Evolutionary conservation across 2,888 invertebrate genomes (phyloP).

Genomic region (Drosophila leonis): DNA sequence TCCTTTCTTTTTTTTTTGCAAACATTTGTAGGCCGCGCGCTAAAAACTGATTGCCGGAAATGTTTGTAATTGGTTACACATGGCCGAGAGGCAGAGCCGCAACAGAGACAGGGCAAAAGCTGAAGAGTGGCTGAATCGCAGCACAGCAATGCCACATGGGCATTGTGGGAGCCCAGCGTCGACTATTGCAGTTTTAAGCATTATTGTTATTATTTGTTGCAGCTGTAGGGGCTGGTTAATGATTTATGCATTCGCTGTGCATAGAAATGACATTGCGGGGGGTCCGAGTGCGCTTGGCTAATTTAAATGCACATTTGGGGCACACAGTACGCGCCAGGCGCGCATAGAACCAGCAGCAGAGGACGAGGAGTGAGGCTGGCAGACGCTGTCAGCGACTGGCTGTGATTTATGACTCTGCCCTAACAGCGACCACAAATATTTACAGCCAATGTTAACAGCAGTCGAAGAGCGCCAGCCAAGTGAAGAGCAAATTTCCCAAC

Average conservation of each 20-base stretch:
- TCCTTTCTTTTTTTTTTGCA: constrained; percentile 1
- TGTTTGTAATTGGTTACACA: constrained; percentile 68
- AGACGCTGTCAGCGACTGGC: constrained; percentile 54
- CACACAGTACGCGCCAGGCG: constrained; percentile 28
- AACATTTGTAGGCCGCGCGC: constrained; percentile 41
- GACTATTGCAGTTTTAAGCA: constrained; percentile 70
- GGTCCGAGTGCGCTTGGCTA: constrained; percentile 46
- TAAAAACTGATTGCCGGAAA: constrained; percentile 78
- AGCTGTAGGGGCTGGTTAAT: constrained; percentile 66
- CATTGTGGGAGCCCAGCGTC: constrained; percentile 63
- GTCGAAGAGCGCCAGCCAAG: constrained; percentile 12
- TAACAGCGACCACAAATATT: neutral
- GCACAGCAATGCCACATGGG: constrained; percentile 58
- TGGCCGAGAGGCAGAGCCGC: constrained; percentile 27
- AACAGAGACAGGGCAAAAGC: neutral
- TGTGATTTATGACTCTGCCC: constrained; percentile 59
- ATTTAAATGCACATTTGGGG: constrained; percentile 79
- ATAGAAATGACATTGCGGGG: constrained; percentile 69
- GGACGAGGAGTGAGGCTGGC: constrained; percentile 10
- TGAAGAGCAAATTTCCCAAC: constrained; percentile 54
- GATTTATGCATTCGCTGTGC: constrained; percentile 76
- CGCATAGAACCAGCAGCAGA: neutral
- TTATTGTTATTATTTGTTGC: constrained; percentile 76
- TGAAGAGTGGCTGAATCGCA: constrained; percentile 10
- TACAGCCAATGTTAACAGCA: constrained; percentile 9